Evolutionary conservation across 2,797 vertebrate species (phyloP).

Genomic region (Balearica regulorum): DNA sequence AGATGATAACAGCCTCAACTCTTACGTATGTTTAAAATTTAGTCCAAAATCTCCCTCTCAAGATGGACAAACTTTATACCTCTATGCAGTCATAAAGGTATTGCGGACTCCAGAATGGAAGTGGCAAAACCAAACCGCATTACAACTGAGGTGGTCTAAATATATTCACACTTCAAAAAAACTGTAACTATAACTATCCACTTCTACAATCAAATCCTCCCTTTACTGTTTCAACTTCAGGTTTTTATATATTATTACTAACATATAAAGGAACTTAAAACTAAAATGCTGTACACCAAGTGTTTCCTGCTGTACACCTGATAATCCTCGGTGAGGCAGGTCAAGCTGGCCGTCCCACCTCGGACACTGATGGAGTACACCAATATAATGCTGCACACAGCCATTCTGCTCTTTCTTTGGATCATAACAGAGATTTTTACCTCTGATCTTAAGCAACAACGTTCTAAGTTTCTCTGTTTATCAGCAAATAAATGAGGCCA

Average conservation of each 20-base stretch:
- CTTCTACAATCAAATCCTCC: background rate
- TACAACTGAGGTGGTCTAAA: background rate
- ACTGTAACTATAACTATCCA: background rate
- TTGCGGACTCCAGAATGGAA: background rate
- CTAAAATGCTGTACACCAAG: background rate
- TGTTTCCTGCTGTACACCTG: background rate
- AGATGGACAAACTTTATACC: rapidly evolving
- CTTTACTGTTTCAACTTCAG: background rate
- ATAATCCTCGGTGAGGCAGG: background rate
- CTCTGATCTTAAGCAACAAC: background rate
- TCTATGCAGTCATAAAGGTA: background rate
- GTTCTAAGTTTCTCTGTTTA: background rate
- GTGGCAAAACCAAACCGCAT: background rate
- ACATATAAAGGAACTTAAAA: background rate
- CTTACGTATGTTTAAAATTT: background rate
- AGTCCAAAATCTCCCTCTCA: background rate
- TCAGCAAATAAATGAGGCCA: background rate
- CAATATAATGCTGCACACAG: background rate
- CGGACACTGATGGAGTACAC: too few relatives aligned
- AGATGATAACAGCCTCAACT: background rate
- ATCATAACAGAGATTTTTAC: background rate
- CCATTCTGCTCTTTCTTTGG: background rate
- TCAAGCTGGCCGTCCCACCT: background rate
- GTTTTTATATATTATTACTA: background rate
- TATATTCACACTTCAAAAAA: background rate